Percentiles rank a stretch among this genome's conserved stretches.
Conservation (phyloP, 2,797 vertebrate genomes). For the Cetoscarus ocellatus region DNA sequence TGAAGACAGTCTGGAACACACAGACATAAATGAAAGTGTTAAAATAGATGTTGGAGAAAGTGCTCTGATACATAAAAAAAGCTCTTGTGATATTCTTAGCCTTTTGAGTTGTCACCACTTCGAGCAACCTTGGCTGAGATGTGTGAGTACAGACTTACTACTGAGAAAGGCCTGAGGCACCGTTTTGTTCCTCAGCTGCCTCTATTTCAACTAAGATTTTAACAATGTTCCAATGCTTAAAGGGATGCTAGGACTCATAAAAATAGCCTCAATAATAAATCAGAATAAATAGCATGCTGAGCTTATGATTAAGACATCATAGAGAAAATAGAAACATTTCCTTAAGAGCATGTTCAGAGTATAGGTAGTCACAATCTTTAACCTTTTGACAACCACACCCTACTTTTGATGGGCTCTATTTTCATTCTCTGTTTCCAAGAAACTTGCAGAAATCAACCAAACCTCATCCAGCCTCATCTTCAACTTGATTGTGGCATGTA, state of each 20-base stretch:
- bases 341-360: background rate
- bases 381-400: no score
- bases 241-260: background rate
- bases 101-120: constrained; percentile 49
- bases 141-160: constrained; percentile 16
- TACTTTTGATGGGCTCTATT: no score
- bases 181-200: constrained; percentile 10
- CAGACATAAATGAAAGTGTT: constrained; percentile 37
- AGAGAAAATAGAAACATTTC: background rate
- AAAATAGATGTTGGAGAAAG: constrained; percentile 39
- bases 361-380: background rate
- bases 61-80: constrained; percentile 28
- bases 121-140: constrained; percentile 33
- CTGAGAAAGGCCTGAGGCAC: background rate
- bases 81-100: constrained; percentile 39
- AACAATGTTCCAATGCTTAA: constrained; percentile 1
- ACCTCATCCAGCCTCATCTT: no score
- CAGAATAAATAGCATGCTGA: background rate
- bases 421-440: no score
- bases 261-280: constrained; percentile 13
- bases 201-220: background rate
- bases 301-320: background rate
- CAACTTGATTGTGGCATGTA: no score
- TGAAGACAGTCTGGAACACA: constrained; percentile 90
- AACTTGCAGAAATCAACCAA: no score